Conservation (phyloP, 2,797 vertebrate genomes). For the Carcharodon carcharias region DNA sequence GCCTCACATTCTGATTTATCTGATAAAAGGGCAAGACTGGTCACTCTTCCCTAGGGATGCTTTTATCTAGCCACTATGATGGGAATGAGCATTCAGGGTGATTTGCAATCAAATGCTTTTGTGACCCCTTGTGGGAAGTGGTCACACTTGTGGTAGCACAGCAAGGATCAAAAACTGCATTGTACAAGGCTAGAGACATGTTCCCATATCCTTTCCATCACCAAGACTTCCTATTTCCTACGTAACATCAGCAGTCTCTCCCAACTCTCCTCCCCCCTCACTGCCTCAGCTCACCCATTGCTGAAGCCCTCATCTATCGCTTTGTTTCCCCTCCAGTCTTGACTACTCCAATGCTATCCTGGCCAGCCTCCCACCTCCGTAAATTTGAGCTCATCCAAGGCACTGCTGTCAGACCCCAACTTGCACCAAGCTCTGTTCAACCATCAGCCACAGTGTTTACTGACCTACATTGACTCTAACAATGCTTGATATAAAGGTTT, state of each 20-base stretch:
- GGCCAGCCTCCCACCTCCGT: neutral
- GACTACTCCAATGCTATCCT: neutral
- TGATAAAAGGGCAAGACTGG: neutral
- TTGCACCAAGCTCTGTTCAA: neutral
- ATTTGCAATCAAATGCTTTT: neutral
- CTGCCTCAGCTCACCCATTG: neutral
- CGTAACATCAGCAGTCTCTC: neutral
- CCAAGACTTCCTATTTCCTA: neutral
- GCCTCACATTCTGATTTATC: neutral
- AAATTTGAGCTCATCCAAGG: neutral
- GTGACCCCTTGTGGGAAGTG: neutral
- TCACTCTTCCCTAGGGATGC: neutral
- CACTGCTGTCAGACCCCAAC: neutral
- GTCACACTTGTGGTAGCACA: neutral
- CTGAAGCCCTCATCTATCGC: neutral
- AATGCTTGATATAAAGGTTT: neutral
- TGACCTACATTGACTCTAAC: neutral
- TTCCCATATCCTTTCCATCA: neutral
- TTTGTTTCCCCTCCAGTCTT: neutral
- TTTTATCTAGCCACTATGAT: neutral
- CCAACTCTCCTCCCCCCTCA: too few relatives aligned
- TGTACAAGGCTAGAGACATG: neutral
- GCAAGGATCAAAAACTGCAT: neutral
- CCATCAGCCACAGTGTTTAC: neutral
- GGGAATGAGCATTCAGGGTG: neutral